phyloP scores from a whole-genome alignment of 1,140 invertebrate genomes.

The Ceratina calcarata region DNA sequence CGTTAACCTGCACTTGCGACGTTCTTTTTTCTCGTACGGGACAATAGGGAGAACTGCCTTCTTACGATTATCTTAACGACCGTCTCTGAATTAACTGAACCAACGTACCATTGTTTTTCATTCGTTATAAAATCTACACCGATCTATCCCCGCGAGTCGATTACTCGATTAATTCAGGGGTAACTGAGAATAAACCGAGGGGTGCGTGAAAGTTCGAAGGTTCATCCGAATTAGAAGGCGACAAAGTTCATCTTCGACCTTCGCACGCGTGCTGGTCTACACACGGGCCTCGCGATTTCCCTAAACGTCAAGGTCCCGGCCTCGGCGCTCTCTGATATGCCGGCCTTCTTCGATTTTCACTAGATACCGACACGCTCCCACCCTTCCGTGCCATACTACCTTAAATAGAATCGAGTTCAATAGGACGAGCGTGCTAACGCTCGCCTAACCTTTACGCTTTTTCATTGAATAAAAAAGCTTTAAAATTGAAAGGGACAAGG shows the following conservation, averaged over 20 bases:
- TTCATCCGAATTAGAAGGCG: constrained; percentile 7
- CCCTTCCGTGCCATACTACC: not conserved
- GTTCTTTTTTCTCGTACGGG: not conserved
- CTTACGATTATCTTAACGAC: not conserved
- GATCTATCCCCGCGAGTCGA: not conserved
- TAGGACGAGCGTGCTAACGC: constrained; percentile 36
- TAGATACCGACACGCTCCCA: not conserved
- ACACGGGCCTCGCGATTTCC: constrained; percentile 1
- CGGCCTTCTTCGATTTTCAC: constrained; percentile 35
- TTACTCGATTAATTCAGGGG: not conserved
- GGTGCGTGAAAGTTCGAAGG: constrained; percentile 31
- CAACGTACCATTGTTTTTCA: not conserved
- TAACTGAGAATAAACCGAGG: not conserved
- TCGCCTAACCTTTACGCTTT: constrained; percentile 25
- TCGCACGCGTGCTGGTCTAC: not conserved
- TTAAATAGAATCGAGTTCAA: constrained; percentile 49
- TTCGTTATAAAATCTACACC: not conserved
- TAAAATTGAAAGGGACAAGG: not conserved
- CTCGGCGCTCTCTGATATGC: constrained; percentile 3
- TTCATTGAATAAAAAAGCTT: constrained; percentile 16
- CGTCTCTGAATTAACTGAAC: not conserved
- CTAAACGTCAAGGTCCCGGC: constrained; percentile 43
- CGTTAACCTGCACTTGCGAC: constrained; percentile 4
- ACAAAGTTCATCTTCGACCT: constrained; percentile 22
- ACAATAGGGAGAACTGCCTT: not conserved